Base-by-base conservation (phyloP, 1,140 invertebrate species). In the Pogonomyrmex californicus region DNA sequence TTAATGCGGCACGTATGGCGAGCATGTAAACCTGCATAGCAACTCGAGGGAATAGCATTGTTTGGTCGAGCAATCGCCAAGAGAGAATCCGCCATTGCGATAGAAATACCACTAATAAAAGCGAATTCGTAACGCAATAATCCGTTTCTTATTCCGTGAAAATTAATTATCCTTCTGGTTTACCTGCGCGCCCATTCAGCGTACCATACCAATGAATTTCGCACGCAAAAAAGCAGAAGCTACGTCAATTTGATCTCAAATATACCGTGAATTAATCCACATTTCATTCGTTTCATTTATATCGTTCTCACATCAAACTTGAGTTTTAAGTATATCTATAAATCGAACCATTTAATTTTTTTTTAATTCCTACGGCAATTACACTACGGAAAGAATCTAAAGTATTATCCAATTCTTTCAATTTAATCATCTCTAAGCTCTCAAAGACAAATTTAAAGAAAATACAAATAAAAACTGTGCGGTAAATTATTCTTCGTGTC, bases 241-340 rank as follows among this genome's bases (percentile, higher is more conserved):
- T 49, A 87, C 86, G 70, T 83, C 75, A 58, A 82, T 90, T 87
- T 91, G 87, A 87, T 83, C 87, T 51, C 38, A 33, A 33, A 33
- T 30, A 41, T 91, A 91, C 17, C 54, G 91, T 91, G 89, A 91
- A 91, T 92, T 90, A 93, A 93, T 93, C 91, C 88, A 7, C 41
- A 92, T 17, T 44, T 60, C 17, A 56, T 70, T 81, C 47, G 23
- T 49, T 68, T 14, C 33, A 56, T 12, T 30, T 12, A 23, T 30
- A 41, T 44, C 58, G 6, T 58, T 76, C 10, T 58, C 49, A 58
- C 38, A 33, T 41, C 23, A 9, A 51, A 4, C 30, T 7, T 33
- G 30, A 44, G 60, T 60, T 60, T 78, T 38, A n/a, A 12, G 44
- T 30, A 23, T 0, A 23, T 54, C 1, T 54, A 36, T 38, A 38